Evolutionary conservation across 2,113 vertebrate species (phyloP).

Genomic region (Gymnorhina tibicen): DNA sequence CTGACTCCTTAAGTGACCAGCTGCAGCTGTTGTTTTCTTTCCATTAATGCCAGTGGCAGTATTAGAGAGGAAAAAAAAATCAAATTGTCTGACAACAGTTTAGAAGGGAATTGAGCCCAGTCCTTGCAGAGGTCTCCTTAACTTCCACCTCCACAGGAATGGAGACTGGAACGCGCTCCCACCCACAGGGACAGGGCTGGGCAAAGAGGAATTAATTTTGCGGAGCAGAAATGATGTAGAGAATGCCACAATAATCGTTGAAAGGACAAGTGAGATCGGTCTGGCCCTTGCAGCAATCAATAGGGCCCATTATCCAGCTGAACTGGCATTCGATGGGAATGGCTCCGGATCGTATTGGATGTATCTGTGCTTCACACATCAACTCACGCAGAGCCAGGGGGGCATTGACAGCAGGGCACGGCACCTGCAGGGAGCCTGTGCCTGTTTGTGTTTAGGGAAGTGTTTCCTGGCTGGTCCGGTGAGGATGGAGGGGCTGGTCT

Average conservation of each 20-base stretch:
- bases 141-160: neutral
- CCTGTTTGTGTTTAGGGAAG: neutral
- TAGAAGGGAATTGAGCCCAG: slow-evolving; percentile 3
- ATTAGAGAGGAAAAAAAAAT: neutral
- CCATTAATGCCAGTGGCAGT: slow-evolving; percentile 21
- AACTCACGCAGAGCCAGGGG: neutral
- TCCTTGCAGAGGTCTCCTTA: neutral
- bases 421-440: neutral
- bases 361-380: neutral
- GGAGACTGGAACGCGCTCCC: neutral
- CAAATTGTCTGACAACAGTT: slow-evolving; percentile 7
- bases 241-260: slow-evolving; percentile 34
- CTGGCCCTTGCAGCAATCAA: slow-evolving; percentile 27
- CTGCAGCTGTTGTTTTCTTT: slow-evolving; percentile 40
- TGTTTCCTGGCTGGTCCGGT: neutral
- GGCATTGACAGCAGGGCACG: neutral
- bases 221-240: slow-evolving; percentile 11
- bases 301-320: slow-evolving; percentile 25
- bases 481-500: neutral
- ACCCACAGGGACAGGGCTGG: neutral
- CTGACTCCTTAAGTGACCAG: slow-evolving; percentile 41
- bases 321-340: slow-evolving; percentile 7
- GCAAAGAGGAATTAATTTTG: slow-evolving; percentile 17
- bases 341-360: neutral
- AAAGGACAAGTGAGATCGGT: slow-evolving; percentile 33